Conservation (phyloP, 2,888 invertebrate species). For the Prosapia bicincta region DNA sequence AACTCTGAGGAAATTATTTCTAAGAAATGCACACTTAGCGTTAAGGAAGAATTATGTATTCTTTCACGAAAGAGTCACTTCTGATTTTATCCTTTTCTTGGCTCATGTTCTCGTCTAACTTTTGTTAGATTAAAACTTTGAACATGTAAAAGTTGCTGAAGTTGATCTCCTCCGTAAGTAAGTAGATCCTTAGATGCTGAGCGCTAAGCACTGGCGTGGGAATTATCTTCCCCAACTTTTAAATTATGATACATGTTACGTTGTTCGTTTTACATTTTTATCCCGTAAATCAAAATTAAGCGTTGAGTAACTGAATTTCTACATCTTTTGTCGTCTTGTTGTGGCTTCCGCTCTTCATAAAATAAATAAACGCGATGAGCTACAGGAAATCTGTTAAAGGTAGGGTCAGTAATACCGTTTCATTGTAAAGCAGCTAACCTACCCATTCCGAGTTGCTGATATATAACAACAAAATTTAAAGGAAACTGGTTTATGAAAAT, state of each 20-base stretch:
- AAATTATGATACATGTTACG: slow-evolving; percentile 1
- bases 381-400: too few species aligned
- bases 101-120: background rate
- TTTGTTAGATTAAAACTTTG: background rate
- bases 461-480: too few species aligned
- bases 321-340: too few species aligned
- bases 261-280: background rate
- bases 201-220: background rate
- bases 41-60: background rate
- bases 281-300: background rate
- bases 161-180: background rate
- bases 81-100: background rate
- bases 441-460: too few species aligned
- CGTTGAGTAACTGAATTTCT: background rate
- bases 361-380: too few species aligned
- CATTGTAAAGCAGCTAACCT: too few species aligned
- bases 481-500: too few species aligned
- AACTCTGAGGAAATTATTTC: background rate
- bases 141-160: background rate
- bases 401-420: too few species aligned
- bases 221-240: background rate
- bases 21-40: background rate
- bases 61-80: background rate
- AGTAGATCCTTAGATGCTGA: background rate
- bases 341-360: too few species aligned